Evolutionary conservation across 2,113 vertebrate species (phyloP).

Genomic region (Tupaia tana): DNA sequence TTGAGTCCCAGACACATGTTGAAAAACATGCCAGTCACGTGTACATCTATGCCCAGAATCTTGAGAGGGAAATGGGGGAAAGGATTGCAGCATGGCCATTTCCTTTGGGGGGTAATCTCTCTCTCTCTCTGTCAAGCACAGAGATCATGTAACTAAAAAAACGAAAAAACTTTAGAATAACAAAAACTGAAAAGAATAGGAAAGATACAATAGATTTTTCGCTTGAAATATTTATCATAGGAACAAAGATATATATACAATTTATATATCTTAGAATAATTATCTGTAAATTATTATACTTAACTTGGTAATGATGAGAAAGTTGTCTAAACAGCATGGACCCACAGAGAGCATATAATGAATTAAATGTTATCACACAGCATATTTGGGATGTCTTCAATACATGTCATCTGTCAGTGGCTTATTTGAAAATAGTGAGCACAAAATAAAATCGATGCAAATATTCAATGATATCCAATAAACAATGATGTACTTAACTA

Average conservation of each 20-base stretch:
- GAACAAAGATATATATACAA: not conserved
- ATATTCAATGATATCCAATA: not conserved
- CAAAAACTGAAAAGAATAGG: not conserved
- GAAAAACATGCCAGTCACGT: too few relatives aligned
- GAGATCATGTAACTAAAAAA: not conserved
- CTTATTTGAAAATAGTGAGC: conserved; percentile 25
- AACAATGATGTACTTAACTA: not conserved
- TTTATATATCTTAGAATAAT: conserved; percentile 14
- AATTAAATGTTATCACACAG: not conserved
- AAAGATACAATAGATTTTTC: not conserved
- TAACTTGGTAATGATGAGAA: not conserved
- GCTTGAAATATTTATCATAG: not conserved
- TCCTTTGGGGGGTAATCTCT: too few relatives aligned
- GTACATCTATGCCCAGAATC: too few relatives aligned
- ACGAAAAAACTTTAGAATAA: not conserved
- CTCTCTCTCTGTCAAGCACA: too few relatives aligned
- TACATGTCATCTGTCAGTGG: not conserved
- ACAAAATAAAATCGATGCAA: conserved; percentile 12
- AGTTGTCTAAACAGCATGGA: not conserved
- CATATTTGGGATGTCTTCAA: not conserved
- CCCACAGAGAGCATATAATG: not conserved
- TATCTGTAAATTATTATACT: not conserved
- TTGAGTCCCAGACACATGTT: too few relatives aligned
- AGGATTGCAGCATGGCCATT: too few relatives aligned
- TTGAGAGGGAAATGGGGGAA: too few relatives aligned